Conservation (phyloP, 2,888 invertebrate species). For the Rhamnusium bicolor region DNA sequence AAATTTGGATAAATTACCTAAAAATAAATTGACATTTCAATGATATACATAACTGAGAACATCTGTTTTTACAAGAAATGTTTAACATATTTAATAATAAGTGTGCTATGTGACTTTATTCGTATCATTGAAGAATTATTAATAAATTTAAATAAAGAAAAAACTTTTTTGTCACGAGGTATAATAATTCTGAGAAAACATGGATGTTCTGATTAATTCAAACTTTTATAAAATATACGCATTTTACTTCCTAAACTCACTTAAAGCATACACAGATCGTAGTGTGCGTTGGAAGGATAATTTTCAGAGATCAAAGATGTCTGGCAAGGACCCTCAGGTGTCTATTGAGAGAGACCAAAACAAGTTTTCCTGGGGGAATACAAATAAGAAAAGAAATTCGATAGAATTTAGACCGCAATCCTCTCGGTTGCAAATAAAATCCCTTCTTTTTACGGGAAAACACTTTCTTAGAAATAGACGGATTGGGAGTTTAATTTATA, state of each 20-base stretch:
- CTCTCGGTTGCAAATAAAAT: neutral
- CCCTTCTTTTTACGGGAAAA: neutral
- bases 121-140: too few relatives aligned
- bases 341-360: conserved; percentile 33
- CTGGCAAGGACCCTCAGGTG: conserved; percentile 30
- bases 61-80: too few relatives aligned
- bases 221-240: neutral
- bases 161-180: too few relatives aligned
- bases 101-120: too few relatives aligned
- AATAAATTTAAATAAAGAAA: too few relatives aligned
- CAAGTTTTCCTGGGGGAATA: conserved; percentile 33
- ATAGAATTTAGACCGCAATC: conserved; percentile 3
- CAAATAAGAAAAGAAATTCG: conserved; percentile 1
- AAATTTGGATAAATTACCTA: too few relatives aligned
- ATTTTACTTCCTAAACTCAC: neutral
- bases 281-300: conserved; percentile 5
- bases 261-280: neutral
- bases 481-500: neutral
- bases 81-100: too few relatives aligned
- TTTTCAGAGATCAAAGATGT: conserved; percentile 17
- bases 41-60: too few relatives aligned
- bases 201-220: neutral
- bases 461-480: neutral
- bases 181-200: neutral
- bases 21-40: too few relatives aligned